phyloP scores from a whole-genome alignment of 2,113 vertebrate genomes.

The Maccullochella peelii region DNA sequence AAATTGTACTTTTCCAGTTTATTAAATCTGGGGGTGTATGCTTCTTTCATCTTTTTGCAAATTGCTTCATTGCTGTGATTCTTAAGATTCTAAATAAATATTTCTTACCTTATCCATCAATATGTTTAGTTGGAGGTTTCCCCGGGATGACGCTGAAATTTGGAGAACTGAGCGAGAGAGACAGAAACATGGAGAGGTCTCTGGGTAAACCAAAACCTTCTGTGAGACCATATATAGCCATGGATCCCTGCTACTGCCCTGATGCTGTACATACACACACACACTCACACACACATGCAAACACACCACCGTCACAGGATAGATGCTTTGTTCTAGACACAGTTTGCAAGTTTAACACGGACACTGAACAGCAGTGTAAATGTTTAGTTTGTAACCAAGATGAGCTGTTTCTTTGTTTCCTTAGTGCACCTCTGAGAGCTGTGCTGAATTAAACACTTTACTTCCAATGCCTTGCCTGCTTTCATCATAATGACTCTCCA shows the following conservation, averaged over 20 bases:
- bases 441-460: constrained; percentile 20
- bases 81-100: background rate
- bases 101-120: background rate
- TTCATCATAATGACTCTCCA: constrained; percentile 34
- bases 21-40: background rate
- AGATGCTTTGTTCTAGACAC: constrained; percentile 43
- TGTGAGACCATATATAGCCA: constrained; percentile 76
- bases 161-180: constrained; percentile 5
- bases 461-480: constrained; percentile 10
- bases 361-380: constrained; percentile 47
- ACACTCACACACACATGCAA: constrained; percentile 19
- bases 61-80: background rate
- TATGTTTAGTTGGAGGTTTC: background rate
- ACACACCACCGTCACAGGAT: constrained; percentile 6
- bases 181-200: constrained; percentile 41
- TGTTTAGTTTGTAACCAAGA: constrained; percentile 49
- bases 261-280: constrained; percentile 32
- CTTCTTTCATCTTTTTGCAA: background rate
- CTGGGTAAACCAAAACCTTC: constrained; percentile 51
- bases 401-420: constrained; percentile 36
- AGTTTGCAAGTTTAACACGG: constrained; percentile 30
- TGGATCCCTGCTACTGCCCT: constrained; percentile 46
- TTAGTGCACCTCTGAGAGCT: background rate
- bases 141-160: background rate
- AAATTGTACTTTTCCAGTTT: background rate